Base-by-base conservation (phyloP, 2,888 invertebrate species). In the Nesidiocoris tenuis region DNA sequence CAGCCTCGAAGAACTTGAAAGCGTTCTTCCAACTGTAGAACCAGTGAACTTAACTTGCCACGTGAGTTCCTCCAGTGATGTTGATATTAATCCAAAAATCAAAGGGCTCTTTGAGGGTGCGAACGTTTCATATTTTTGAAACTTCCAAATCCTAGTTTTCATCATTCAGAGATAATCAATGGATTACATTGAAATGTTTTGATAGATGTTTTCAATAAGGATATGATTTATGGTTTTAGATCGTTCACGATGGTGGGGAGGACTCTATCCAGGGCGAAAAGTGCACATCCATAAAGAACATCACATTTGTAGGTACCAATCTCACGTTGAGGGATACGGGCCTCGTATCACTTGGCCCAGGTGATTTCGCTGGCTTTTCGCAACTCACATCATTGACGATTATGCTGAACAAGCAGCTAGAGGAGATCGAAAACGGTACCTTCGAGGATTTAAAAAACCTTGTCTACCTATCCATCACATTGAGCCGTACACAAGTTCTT, bases 401-500 rank as follows among this genome's bases (percentile, higher is more conserved):
- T 19, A 70, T 71, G 19, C 70, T 66, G 65, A 78, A 78, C 71
- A 16, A 57, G 2, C 61, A 71, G 68, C 82, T 89, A n/a, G 83
- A 79, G 16, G 82, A 82, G 68, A 84, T 89, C 22, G 84, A 86
- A 79, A 84, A 86, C 0, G 86, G 87, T 5, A 80, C 83, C 0
- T 89, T 89, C 80, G 81, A 82, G 18, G 85, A 86, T 77, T 82
- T 88, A 79, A 83, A 82, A 0, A 84, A 83, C 18, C 80, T 89
- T 23, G 82, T 84, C 61, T 86, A 86, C 67, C 81, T 89, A 9
- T 87, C 87, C 0, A 86, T 89, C 80, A n/a, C n/a, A n/a, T n/a
- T n/a, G n/a, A n/a, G n/a, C n/a, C 83, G 84, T 9, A 82, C 89
- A 1, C 82, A 81, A 22, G 80, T 81, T 2, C 83, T 89, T n/a